phyloP scores from a whole-genome alignment of 2,888 invertebrate genomes.

The Amiota minor region DNA sequence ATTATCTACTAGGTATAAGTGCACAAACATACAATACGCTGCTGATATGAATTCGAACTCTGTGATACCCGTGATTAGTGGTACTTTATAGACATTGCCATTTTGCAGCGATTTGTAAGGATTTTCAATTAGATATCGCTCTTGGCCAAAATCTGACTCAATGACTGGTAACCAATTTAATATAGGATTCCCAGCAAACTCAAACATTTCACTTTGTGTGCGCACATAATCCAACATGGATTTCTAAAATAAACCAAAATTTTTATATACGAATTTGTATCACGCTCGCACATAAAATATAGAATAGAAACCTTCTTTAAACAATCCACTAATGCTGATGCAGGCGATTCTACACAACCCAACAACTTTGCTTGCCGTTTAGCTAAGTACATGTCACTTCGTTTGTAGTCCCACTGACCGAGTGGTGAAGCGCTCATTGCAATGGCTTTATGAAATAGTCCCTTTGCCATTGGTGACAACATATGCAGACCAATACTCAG shows the following conservation, averaged over 20 bases:
- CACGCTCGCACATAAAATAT: conserved; percentile 16
- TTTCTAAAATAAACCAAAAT: conserved; percentile 44
- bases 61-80: conserved; percentile 79
- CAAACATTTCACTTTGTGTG: conserved; percentile 64
- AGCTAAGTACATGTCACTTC: conserved; percentile 76
- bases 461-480: conserved; percentile 80
- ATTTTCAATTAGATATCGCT: conserved; percentile 78
- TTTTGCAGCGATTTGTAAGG: conserved; percentile 76
- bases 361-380: conserved; percentile 77
- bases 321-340: conserved; percentile 76
- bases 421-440: conserved; percentile 79
- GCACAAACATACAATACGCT: conserved; percentile 71
- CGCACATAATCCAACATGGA: conserved; percentile 61
- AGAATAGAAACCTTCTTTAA: conserved; percentile 73
- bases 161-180: conserved; percentile 78
- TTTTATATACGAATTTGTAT: background rate
- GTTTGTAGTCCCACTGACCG: conserved; percentile 74
- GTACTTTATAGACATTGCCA: conserved; percentile 78
- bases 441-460: conserved; percentile 81
- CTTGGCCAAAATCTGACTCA: conserved; percentile 79
- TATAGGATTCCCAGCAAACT: conserved; percentile 63
- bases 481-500: conserved; percentile 75
- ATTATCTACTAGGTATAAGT: background rate
- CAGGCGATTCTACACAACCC: conserved; percentile 76
- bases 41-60: conserved; percentile 79